These are phyloP conservation scores for Sminthopsis crassicaudata DNA, from an alignment of 2,113 vertebrate species.

Conservation along the genomic window DNA sequence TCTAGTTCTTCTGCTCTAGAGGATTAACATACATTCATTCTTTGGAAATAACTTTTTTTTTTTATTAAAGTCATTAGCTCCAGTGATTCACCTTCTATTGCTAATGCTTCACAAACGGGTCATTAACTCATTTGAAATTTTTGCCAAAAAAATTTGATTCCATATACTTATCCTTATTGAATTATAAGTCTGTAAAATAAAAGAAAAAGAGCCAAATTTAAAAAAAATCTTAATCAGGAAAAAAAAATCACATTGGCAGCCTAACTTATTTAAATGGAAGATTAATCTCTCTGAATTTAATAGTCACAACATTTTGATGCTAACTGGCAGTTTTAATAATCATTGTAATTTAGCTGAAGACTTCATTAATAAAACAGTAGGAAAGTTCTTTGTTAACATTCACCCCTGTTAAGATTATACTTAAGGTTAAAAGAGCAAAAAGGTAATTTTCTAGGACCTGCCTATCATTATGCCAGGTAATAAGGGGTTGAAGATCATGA, in stretches of 20 bases:
- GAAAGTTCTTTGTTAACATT: constrained; percentile 49
- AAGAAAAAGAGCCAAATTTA: constrained; percentile 10
- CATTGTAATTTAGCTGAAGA: constrained; percentile 65
- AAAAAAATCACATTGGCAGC: constrained; percentile 38
- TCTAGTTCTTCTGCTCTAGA: background rate
- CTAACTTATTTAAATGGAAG: constrained; percentile 62
- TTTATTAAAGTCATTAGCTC: constrained; percentile 49
- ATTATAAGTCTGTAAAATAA: constrained; percentile 44
- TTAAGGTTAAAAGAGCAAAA: constrained; percentile 64
- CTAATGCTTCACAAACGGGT: constrained; percentile 55
- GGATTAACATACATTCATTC: background rate
- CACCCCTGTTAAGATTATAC: constrained; percentile 42
- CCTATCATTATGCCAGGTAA: background rate
- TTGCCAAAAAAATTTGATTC: constrained; percentile 50
- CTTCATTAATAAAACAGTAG: constrained; percentile 71
- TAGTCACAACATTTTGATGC: constrained; percentile 74
- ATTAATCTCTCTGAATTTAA: constrained; percentile 75
- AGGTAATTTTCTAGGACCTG: constrained; percentile 23
- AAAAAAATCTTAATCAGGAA: constrained; percentile 11
- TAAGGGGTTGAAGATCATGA: background rate
- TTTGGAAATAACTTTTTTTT: constrained; percentile 10
- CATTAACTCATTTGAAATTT: constrained; percentile 59
- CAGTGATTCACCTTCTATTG: constrained; percentile 55
- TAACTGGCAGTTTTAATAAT: constrained; percentile 70
- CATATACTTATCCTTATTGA: constrained; percentile 63